phyloP scores from a whole-genome alignment of 2,113 vertebrate species.

The Ciconia stormi region DNA sequence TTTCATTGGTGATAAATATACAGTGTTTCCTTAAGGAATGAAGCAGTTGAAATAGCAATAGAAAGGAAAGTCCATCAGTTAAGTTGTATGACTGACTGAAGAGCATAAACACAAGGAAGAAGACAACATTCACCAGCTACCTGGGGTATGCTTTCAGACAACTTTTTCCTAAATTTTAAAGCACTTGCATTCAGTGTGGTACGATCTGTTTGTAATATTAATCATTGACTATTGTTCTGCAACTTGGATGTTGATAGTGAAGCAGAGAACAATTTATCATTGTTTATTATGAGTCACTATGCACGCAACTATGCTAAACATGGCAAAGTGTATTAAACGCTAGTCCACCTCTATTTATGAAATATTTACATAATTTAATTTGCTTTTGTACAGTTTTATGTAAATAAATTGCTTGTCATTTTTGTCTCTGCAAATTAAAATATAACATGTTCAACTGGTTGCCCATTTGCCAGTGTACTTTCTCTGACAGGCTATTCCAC shows the following conservation, averaged over 20 bases:
- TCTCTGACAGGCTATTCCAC: slow-evolving; percentile 26
- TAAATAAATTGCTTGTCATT: slow-evolving; percentile 99
- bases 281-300: slow-evolving; percentile 99
- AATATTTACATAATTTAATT: slow-evolving; percentile 99
- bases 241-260: slow-evolving; percentile 99
- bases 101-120: slow-evolving; percentile 20
- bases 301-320: slow-evolving; percentile 99
- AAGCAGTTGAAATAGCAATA: slow-evolving; percentile 14
- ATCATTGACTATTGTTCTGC: slow-evolving; percentile 98
- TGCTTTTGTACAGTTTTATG: slow-evolving; percentile 99
- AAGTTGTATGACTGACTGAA: not conserved
- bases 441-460: slow-evolving; percentile 93
- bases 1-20: slow-evolving; percentile 3
- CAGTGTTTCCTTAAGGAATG: slow-evolving; percentile 2
- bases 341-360: slow-evolving; percentile 99
- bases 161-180: slow-evolving; percentile 80
- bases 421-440: slow-evolving; percentile 99
- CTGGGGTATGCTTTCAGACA: slow-evolving; percentile 84
- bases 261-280: slow-evolving; percentile 96
- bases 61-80: not conserved
- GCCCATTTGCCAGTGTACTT: slow-evolving; percentile 67
- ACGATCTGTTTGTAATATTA: slow-evolving; percentile 95
- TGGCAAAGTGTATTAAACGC: slow-evolving; percentile 98
- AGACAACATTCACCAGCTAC: slow-evolving; percentile 57
- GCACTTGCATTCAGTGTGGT: slow-evolving; percentile 91